A percentile compares a stretch with the other conserved stretches of the same genome.
Conservation (phyloP, 2,113 vertebrate genomes). For the chimpanzee (Pan troglodytes) region DNA sequence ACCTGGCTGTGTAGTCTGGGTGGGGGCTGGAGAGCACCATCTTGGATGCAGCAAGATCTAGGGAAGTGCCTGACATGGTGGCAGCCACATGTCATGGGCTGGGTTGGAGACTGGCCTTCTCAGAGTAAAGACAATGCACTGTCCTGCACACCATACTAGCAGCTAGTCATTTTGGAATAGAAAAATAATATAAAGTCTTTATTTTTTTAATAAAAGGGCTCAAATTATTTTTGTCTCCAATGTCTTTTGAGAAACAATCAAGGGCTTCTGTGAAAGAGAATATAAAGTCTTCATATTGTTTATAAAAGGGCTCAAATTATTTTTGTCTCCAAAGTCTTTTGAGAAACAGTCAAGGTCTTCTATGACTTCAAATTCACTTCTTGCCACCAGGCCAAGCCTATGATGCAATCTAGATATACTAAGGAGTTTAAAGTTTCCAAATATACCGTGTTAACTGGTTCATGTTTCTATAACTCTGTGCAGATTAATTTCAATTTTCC, state of each 20-base stretch:
- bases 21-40: no score
- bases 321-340: not conserved
- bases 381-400: not conserved
- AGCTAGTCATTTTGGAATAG: not conserved
- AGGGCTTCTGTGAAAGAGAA: not conserved
- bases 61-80: no score
- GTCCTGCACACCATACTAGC: no score
- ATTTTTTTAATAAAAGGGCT: not conserved
- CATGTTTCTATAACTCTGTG: not conserved
- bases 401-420: not conserved
- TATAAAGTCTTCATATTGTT: not conserved
- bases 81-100: no score
- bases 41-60: no score
- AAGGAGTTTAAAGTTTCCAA: not conserved
- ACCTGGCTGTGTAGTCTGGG: no score
- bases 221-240: not conserved
- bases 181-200: not conserved
- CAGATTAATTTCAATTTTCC: not conserved
- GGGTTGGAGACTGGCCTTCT: no score
- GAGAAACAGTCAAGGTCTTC: not conserved
- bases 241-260: not conserved
- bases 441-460: not conserved
- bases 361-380: not conserved
- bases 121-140: no score
- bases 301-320: not conserved